Evolutionary conservation across 2,797 vertebrate species (phyloP).

Genomic region (Enteromius argenteus): DNA sequence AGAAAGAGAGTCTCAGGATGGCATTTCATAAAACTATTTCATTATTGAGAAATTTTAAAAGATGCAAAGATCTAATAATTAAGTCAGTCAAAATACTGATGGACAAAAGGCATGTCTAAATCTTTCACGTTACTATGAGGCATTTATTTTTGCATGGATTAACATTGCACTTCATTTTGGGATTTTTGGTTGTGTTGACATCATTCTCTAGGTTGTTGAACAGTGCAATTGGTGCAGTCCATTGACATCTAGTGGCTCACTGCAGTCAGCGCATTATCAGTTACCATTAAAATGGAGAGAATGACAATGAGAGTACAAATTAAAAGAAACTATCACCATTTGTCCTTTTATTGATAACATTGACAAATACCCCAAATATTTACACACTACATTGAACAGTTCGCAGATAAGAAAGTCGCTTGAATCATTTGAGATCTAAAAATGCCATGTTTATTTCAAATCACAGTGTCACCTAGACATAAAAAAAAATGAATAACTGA

Average conservation of each 20-base stretch:
- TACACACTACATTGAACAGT: conserved; percentile 20
- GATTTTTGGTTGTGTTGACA: neutral
- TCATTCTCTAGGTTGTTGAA: neutral
- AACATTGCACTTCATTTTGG: neutral
- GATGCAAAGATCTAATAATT: neutral
- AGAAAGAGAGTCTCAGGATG: neutral
- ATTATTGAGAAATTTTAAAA: too few species aligned
- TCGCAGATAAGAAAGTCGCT: conserved; percentile 18
- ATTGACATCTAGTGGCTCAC: conserved; percentile 14
- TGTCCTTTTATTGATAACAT: conserved; percentile 24
- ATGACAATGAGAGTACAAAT: neutral
- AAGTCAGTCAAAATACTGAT: neutral
- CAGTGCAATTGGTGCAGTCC: neutral
- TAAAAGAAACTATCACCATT: neutral
- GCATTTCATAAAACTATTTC: neutral
- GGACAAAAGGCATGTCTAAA: neutral
- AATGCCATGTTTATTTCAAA: conserved; percentile 59
- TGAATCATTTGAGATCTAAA: conserved; percentile 57
- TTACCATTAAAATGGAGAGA: neutral
- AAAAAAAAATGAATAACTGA: conserved; percentile 2
- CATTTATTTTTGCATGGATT: neutral
- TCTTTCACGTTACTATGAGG: neutral
- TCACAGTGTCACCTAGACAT: conserved; percentile 59
- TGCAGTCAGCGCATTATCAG: neutral
- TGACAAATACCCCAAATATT: conserved; percentile 34